These are phyloP conservation scores for Microctenopoma steveboyesi DNA, from an alignment of 2,797 vertebrate species.

Conservation along the genomic window DNA sequence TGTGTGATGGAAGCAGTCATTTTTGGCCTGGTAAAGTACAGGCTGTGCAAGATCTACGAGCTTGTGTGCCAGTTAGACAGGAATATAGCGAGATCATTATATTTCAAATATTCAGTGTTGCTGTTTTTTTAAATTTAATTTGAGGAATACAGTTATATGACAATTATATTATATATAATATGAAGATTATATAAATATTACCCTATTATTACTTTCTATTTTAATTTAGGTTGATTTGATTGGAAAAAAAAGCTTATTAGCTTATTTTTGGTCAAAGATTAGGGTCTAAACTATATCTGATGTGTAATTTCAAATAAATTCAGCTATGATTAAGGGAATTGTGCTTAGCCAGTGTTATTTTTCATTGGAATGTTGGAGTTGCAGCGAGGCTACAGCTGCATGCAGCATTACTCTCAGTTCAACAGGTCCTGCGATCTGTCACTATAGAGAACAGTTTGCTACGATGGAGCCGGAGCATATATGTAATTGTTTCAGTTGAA, in stretches of 20 bases:
- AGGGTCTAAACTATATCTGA: not conserved
- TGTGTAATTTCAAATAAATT: slow-evolving; percentile 34
- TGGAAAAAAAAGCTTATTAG: not conserved
- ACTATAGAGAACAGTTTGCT: slow-evolving; percentile 7
- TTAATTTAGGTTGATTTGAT: not conserved
- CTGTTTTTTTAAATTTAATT: not conserved
- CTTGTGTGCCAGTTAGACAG: slow-evolving; percentile 22
- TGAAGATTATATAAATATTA: too few relatives aligned
- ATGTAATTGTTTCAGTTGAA: slow-evolving; percentile 27
- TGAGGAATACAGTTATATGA: not conserved
- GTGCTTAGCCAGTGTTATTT: slow-evolving; percentile 14
- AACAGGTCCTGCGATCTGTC: slow-evolving; percentile 6
- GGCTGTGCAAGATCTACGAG: slow-evolving; percentile 38
- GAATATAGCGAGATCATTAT: slow-evolving; percentile 24
- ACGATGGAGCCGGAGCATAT: slow-evolving; percentile 7
- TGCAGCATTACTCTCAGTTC: not conserved
- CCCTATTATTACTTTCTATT: too few relatives aligned
- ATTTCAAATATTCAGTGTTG: slow-evolving; percentile 5
- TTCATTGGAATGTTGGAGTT: not conserved
- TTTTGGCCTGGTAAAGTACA: slow-evolving; percentile 53
- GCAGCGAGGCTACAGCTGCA: not conserved
- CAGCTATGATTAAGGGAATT: slow-evolving; percentile 27
- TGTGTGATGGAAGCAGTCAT: slow-evolving; percentile 70
- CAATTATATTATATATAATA: not conserved
- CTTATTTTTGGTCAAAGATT: not conserved